Evolutionary conservation across 2,113 vertebrate species (phyloP).

Genomic region (Pitta sordida): DNA sequence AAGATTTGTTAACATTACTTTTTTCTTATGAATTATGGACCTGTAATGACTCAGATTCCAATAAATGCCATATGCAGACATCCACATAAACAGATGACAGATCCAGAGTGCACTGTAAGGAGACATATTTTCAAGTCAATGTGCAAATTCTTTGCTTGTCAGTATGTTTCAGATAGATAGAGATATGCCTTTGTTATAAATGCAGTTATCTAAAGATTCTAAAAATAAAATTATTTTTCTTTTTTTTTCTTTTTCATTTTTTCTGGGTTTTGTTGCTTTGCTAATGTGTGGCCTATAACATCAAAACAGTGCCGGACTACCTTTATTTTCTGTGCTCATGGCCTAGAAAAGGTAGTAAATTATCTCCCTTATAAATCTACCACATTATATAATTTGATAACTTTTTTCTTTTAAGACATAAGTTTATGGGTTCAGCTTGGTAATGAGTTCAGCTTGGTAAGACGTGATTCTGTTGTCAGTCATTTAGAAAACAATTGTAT

Average conservation of each 20-base stretch:
- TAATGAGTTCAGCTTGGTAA: neutral
- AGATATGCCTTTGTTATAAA: neutral
- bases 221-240: neutral
- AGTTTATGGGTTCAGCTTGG: neutral
- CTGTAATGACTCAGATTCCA: neutral
- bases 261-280: neutral
- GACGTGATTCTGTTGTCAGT: neutral
- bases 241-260: neutral
- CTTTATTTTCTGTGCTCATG: neutral
- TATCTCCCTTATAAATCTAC: neutral
- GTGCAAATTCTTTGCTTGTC: neutral
- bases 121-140: neutral
- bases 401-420: neutral
- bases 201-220: neutral
- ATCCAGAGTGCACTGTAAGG: accelerated
- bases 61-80: neutral
- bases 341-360: neutral
- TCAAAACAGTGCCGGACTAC: neutral
- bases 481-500: neutral
- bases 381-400: neutral
- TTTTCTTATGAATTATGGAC: neutral
- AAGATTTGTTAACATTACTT: neutral
- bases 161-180: neutral
- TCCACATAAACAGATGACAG: too few species aligned
- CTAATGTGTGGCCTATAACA: neutral